A percentile compares a stretch with the other conserved stretches of the same genome.
Evolutionary conservation across 2,797 vertebrate species (phyloP).

Genomic region (Columba guinea): DNA sequence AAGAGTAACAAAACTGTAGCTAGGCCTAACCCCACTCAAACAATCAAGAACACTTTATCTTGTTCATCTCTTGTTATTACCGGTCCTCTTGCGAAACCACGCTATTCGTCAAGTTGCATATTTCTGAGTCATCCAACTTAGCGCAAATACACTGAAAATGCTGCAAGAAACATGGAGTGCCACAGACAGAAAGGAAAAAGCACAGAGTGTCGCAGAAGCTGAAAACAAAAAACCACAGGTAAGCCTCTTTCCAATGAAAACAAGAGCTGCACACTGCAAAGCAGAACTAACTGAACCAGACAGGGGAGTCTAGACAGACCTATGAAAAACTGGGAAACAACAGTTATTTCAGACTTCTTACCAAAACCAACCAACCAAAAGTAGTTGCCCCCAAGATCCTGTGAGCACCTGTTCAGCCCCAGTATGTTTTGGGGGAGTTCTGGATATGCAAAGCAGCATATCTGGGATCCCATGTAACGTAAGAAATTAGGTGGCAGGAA

Average conservation of each 20-base stretch:
- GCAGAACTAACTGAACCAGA: background rate
- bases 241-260: constrained; percentile 32
- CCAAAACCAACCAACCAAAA: too few species aligned
- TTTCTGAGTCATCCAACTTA: background rate
- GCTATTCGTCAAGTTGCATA: background rate
- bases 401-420: background rate
- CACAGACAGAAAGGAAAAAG: background rate
- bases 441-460: background rate
- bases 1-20: background rate
- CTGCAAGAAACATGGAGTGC: background rate
- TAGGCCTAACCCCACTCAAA: background rate
- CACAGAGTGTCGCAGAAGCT: background rate
- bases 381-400: background rate
- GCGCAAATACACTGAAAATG: constrained; percentile 11
- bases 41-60: background rate
- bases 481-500: background rate
- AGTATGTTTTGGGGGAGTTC: background rate
- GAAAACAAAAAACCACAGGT: constrained; percentile 42
- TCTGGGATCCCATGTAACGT: background rate
- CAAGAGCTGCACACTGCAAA: background rate
- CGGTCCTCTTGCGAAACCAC: background rate
- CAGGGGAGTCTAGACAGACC: background rate
- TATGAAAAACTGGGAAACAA: background rate
- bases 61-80: background rate
- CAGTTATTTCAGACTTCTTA: background rate